Conservation (phyloP, 2,797 vertebrate species). For the Pogoniulus pusillus region DNA sequence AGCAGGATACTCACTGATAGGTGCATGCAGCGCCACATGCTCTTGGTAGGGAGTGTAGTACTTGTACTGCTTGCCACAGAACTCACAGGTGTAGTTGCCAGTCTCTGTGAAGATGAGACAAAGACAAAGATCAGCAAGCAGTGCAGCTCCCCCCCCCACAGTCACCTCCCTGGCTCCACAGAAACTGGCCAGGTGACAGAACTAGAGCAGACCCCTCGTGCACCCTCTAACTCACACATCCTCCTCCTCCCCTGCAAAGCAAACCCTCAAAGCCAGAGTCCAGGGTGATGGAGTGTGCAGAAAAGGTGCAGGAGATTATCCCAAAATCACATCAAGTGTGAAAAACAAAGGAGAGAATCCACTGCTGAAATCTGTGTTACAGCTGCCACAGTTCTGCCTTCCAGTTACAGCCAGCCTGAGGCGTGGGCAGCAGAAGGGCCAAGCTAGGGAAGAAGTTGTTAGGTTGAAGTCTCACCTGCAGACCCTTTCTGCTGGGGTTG, state of each 20-base stretch:
- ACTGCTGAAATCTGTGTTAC: background rate
- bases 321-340: background rate
- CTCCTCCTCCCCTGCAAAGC: background rate
- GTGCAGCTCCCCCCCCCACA: background rate
- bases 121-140: slow-evolving; percentile 14
- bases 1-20: slow-evolving; percentile 87
- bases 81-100: slow-evolving; percentile 96
- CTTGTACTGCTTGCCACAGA: slow-evolving; percentile 99
- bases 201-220: background rate
- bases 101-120: slow-evolving; percentile 84
- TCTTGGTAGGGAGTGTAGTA: slow-evolving; percentile 99
- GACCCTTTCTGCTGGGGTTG: background rate
- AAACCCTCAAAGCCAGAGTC: background rate
- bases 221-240: background rate
- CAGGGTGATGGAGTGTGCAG: background rate
- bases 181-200: background rate
- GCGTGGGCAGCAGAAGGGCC: background rate
- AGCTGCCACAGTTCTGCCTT: background rate
- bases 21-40: slow-evolving; percentile 95
- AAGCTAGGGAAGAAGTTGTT: background rate
- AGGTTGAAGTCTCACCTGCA: background rate
- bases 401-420: background rate
- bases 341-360: background rate
- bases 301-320: background rate
- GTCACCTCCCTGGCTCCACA: background rate